These are phyloP conservation scores for Crotophaga sulcirostris DNA, from an alignment of 2,113 vertebrate genomes.

Conservation along the genomic window DNA sequence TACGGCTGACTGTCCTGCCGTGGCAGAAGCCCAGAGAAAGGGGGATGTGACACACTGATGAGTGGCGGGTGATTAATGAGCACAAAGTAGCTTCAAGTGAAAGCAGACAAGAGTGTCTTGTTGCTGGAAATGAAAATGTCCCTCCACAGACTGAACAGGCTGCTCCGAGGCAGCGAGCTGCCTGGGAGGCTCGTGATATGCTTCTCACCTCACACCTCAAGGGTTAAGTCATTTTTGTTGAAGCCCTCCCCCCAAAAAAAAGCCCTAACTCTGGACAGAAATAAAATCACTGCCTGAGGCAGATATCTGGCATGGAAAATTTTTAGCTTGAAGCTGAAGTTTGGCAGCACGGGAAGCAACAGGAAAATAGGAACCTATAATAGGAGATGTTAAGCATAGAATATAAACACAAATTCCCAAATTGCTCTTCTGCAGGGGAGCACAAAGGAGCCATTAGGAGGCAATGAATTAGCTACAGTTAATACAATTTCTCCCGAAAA, in stretches of 20 bases:
- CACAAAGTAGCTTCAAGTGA: neutral
- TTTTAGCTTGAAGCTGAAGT: conserved; percentile 22
- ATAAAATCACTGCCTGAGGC: conserved; percentile 12
- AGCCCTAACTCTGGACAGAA: neutral
- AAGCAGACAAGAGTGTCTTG: neutral
- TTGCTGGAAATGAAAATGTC: neutral
- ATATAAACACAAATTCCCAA: conserved; percentile 15
- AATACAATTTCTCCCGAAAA: neutral
- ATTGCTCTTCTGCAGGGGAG: neutral
- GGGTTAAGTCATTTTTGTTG: neutral
- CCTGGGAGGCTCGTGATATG: neutral
- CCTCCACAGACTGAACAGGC: neutral
- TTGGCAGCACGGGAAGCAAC: neutral
- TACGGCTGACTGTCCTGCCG: neutral
- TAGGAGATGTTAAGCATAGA: neutral
- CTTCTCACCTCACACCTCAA: neutral
- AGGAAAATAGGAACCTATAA: neutral
- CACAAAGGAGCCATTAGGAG: neutral
- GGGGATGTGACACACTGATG: fast-evolving
- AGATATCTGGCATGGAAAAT: conserved; percentile 49
- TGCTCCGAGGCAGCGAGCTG: neutral
- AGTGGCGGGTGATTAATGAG: neutral
- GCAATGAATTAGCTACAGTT: neutral
- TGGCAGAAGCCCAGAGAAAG: neutral
- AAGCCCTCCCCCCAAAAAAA: neutral